These are phyloP conservation scores for Spisula solida DNA, from an alignment of 2,888 invertebrate species.

Conservation along the genomic window DNA sequence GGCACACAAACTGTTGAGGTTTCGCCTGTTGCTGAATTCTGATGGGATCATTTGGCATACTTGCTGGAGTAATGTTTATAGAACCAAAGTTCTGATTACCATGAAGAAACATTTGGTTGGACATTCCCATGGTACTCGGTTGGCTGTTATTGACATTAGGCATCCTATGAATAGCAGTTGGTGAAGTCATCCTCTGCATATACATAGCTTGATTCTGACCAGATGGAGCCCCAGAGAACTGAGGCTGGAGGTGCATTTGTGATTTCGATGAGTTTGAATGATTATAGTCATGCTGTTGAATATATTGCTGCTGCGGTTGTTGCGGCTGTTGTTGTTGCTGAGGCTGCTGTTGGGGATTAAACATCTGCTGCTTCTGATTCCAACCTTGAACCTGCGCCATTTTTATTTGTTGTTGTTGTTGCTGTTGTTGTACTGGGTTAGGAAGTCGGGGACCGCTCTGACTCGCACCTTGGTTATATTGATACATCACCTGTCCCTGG, in stretches of 20 bases:
- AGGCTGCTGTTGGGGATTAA: slow-evolving; percentile 68
- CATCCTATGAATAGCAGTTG: slow-evolving; percentile 63
- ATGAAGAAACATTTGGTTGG: slow-evolving; percentile 56
- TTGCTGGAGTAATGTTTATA: slow-evolving; percentile 45
- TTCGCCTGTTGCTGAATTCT: slow-evolving; percentile 36
- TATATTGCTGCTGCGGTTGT: slow-evolving; percentile 65
- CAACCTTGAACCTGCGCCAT: slow-evolving; percentile 73
- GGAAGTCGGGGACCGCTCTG: slow-evolving; percentile 73
- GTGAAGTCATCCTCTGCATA: slow-evolving; percentile 77
- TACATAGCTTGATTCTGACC: slow-evolving; percentile 62
- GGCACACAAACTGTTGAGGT: slow-evolving; percentile 61
- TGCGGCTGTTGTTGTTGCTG: slow-evolving; percentile 79
- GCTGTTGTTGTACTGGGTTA: slow-evolving; percentile 74
- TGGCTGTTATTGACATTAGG: slow-evolving; percentile 51
- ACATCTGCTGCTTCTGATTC: slow-evolving; percentile 74
- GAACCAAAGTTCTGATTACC: slow-evolving; percentile 52
- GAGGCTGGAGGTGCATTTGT: slow-evolving; percentile 33
- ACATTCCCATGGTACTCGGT: slow-evolving; percentile 41
- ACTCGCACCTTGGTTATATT: slow-evolving; percentile 60
- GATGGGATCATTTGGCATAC: slow-evolving; percentile 40
- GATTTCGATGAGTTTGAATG: slow-evolving; percentile 51
- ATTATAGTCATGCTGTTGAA: slow-evolving; percentile 58
- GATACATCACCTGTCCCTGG: slow-evolving; percentile 67
- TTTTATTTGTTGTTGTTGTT: slow-evolving; percentile 71
- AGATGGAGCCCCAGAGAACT: slow-evolving; percentile 43